Evolutionary conservation across 2,113 vertebrate genomes (phyloP), one percentile per base, ranked within the genome.

Genomic region (Rallus limicola): DNA sequence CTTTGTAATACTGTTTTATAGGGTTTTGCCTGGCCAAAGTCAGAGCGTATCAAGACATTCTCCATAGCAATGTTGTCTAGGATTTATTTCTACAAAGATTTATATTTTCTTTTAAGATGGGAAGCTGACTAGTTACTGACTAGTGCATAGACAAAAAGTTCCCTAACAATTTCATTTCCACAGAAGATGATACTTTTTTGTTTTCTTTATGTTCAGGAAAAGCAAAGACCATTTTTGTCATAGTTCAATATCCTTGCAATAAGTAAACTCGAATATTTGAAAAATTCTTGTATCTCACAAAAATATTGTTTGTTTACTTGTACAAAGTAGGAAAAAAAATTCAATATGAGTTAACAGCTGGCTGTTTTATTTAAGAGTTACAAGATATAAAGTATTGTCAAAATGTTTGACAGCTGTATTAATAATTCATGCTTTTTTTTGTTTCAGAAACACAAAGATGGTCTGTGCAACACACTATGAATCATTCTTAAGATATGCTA

Each of bases 291-390:
- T 59, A 20, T 89, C 59, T 89, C 60, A 89, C 72, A 72, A 76
- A 34, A 85, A 85, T 53, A 7, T 16, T 59, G 6, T 84, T 95
- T 87, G 75, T 88, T 68, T 86, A 82, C 34, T 78, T 52, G 17
- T 70, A 95, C 46, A 72, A 80, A 64, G 26, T 16, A 90, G 7
- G 72, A 58, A 78, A 93, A 93, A 74, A 80, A 74, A 86, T 75
- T 87, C 58, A 84, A 29, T 65, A 29, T 25, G 90, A 93, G 33
- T n/a, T 88, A 95, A 82, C 82, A 17, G 78, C 34, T 60, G 23
- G 44, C 9, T 95, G 56, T 82, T 95, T 95, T 78, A 80, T 62
- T 94, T 88, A 90, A 90, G 60, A 94, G 28, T 86, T 95, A 77
- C 65, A 84, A 93, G 64, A 96, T 25, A 90, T 13, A 76, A 81